Conservation (phyloP, 2,797 vertebrate species). For the Pterois miles region DNA sequence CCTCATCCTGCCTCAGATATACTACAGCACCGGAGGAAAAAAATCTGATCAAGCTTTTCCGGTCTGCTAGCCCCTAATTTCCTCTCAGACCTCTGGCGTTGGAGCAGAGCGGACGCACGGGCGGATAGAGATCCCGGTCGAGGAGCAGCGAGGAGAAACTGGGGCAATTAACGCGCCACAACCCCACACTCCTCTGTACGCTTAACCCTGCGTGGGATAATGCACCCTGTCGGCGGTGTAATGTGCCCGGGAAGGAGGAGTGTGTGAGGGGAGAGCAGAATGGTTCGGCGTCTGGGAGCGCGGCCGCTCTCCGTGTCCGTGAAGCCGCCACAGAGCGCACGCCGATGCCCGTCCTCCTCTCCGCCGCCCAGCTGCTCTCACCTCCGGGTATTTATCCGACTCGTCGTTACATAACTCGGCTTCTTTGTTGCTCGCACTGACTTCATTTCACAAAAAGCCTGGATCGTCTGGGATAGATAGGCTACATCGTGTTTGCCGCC, state of each 20-base stretch:
- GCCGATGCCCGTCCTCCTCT: conserved; percentile 23
- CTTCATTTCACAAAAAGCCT: neutral
- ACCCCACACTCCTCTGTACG: conserved; percentile 11
- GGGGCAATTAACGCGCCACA: neutral
- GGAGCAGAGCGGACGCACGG: conserved; percentile 35
- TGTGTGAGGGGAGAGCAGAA: conserved; percentile 42
- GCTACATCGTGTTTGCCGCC: neutral
- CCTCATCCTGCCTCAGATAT: conserved; percentile 50
- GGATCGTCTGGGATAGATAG: neutral
- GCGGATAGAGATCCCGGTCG: conserved; percentile 2
- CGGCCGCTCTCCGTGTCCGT: conserved; percentile 40
- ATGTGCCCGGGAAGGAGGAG: conserved; percentile 11
- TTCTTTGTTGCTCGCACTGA: conserved; percentile 24
- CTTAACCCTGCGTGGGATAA: neutral
- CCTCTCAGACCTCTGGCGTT: conserved; percentile 69
- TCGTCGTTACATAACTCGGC: conserved; percentile 58
- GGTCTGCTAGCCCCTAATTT: conserved; percentile 83
- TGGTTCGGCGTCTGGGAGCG: conserved; percentile 53
- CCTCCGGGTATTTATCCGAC: conserved; percentile 26
- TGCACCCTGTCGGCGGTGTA: conserved; percentile 12
- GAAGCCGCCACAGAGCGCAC: conserved; percentile 20
- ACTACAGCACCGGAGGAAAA: conserved; percentile 40
- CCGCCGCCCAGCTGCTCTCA: conserved; percentile 32
- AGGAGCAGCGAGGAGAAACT: conserved; percentile 4
- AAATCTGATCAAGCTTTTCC: conserved; percentile 82